Base-by-base conservation (phyloP, 2,797 vertebrate genomes). In the Geotrypetes seraphini region DNA sequence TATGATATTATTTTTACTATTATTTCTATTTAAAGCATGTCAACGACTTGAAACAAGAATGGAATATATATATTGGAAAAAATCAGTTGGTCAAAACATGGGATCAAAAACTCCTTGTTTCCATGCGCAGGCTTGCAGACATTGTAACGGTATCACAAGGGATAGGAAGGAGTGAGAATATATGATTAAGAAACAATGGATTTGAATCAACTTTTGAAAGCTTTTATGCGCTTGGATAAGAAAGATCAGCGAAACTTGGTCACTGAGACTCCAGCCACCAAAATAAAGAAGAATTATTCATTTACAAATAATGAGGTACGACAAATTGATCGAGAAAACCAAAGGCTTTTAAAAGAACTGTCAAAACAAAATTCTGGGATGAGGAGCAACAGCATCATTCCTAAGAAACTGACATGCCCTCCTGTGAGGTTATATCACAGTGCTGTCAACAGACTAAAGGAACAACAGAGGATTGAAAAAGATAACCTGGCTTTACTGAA, bases 401-500 rank as follows among this genome's bases (percentile, higher is more conserved):
- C 62, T 29, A 68, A 44, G 44, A 81, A 74, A 46, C 31, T 55
- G 0, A 19, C 33, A 7, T 34, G 45, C 7, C 53, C 67, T 0
- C 26, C 65, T 2, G 25, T 56, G 12, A 83, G 60, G 14, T 44
- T 78, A 15, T 75, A 84, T 51, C 91, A 95, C 58, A 95, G 64
- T 35, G 75, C 86, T 34, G 58, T 95, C 53, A 96, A 95, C 74
- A 84, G 95, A 42, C 84, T 91, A 33, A 81, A 79, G 15, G 86
- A 93, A 34, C 91, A 95, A 19, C 84, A 86, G 26, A 86, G 92
- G 39, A 97, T 97, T 16, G 88, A 92, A 47, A 85, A 69, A 47
- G 92, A 97, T 33, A 98, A 98, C 63, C 50, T 91, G 81, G 95
- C 87, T 45, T 80, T 97, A 19, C 62, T 96, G 45, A 97, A 89